These are phyloP conservation scores for Antheraea assamensis DNA, from an alignment of 2,888 invertebrate species.

Conservation along the genomic window DNA sequence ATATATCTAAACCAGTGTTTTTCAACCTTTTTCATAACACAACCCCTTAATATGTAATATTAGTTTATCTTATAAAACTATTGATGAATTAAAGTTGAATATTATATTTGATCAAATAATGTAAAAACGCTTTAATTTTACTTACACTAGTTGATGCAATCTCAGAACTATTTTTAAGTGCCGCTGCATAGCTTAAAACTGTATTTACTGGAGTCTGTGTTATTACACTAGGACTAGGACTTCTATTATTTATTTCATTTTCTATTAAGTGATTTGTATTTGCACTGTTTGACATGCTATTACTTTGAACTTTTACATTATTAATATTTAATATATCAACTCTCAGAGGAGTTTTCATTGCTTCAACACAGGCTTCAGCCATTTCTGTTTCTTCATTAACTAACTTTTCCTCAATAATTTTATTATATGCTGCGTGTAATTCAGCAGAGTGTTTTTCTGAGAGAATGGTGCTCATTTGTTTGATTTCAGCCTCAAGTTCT, in stretches of 20 bases:
- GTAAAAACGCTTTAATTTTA: constrained; percentile 25
- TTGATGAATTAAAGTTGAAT: too few relatives aligned
- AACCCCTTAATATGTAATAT: too few relatives aligned
- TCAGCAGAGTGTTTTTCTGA: constrained; percentile 67
- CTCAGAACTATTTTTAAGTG: constrained; percentile 57
- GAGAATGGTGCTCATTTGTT: constrained; percentile 69
- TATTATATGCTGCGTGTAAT: constrained; percentile 55
- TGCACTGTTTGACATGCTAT: constrained; percentile 47
- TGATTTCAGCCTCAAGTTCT: constrained; percentile 74
- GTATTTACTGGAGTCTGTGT: constrained; percentile 49
- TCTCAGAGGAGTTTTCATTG: constrained; percentile 57
- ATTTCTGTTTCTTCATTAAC: constrained; percentile 64
- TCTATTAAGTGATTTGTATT: constrained; percentile 47
- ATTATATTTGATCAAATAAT: not conserved
- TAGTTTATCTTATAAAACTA: too few relatives aligned
- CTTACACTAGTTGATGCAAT: constrained; percentile 67
- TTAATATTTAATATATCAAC: constrained; percentile 60
- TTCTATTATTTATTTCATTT: constrained; percentile 46
- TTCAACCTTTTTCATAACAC: too few relatives aligned
- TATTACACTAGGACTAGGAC: constrained; percentile 52
- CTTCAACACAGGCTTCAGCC: constrained; percentile 69
- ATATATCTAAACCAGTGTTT: too few relatives aligned
- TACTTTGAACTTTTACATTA: constrained; percentile 52
- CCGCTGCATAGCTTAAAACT: constrained; percentile 65
- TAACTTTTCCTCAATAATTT: constrained; percentile 56